Evolutionary conservation across 2,797 vertebrate genomes (phyloP).

Genomic region (Setipinna tenuifilis): DNA sequence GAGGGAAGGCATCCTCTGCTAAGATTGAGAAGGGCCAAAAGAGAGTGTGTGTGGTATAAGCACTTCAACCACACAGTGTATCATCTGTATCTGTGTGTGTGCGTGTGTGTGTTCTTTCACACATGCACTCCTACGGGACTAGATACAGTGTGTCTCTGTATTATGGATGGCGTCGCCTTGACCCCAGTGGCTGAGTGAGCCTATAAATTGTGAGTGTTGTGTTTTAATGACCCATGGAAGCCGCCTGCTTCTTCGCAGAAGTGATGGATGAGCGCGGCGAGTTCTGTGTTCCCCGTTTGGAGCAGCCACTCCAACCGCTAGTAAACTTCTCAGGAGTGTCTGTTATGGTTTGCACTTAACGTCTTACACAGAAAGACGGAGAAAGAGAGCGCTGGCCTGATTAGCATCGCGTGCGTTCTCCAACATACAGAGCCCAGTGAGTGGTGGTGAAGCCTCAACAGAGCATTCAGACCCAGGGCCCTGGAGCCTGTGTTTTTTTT

Average conservation of each 20-base stretch:
- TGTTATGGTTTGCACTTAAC: slow-evolving; percentile 32
- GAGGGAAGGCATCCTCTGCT: slow-evolving; percentile 29
- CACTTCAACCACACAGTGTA: too few relatives aligned
- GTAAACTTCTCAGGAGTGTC: slow-evolving; percentile 24
- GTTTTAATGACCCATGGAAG: slow-evolving; percentile 64
- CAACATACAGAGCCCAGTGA: not conserved
- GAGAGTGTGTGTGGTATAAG: too few relatives aligned
- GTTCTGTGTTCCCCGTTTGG: slow-evolving; percentile 40
- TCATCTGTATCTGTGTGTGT: not conserved
- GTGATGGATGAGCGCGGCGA: slow-evolving; percentile 62
- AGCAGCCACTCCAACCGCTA: slow-evolving; percentile 51
- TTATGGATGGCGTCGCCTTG: slow-evolving; percentile 65
- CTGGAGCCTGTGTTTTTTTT: not conserved
- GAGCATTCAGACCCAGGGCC: not conserved
- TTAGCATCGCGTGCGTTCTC: not conserved
- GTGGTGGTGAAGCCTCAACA: not conserved
- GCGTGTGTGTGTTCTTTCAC: not conserved
- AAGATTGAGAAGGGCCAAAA: too few relatives aligned
- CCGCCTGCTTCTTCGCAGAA: slow-evolving; percentile 60
- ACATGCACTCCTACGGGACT: not conserved
- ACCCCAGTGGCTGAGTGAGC: slow-evolving; percentile 61
- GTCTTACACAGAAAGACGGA: not conserved
- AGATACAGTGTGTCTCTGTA: slow-evolving; percentile 53
- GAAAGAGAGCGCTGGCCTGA: not conserved
- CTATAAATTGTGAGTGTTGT: slow-evolving; percentile 69